Percentiles rank a stretch among this genome's conserved stretches.
phyloP scores from a whole-genome alignment of 1,140 invertebrate species.

The Drosophila elegans region DNA sequence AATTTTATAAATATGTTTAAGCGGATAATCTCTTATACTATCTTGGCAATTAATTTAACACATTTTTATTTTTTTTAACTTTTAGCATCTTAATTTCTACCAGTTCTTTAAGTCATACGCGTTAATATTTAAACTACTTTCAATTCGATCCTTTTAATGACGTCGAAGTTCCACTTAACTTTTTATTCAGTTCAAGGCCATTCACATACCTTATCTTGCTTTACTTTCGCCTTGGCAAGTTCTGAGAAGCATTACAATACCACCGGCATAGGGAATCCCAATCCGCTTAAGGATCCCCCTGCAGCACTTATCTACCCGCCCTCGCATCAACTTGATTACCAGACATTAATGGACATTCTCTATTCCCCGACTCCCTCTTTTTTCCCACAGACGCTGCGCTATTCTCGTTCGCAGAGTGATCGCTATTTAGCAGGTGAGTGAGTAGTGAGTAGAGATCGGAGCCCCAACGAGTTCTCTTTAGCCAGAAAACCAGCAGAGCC shows the following conservation, averaged over 20 bases:
- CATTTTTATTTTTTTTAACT: too few relatives aligned
- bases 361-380: constrained; percentile 13
- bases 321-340: constrained; percentile 56
- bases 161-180: not conserved
- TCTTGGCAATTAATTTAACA: too few relatives aligned
- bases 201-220: constrained; percentile 1
- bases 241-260: constrained; percentile 11
- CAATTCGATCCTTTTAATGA: not conserved
- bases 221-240: constrained; percentile 8
- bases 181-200: constrained; percentile 4
- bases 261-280: not conserved
- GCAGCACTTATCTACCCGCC: constrained; percentile 19
- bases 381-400: constrained; percentile 75
- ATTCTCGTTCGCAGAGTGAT: constrained; percentile 86
- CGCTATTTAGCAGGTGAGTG: constrained; percentile 86
- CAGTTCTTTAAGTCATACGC: too few relatives aligned
- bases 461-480: constrained; percentile 59
- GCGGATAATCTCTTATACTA: too few relatives aligned
- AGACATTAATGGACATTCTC: constrained; percentile 61
- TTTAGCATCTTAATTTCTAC: too few relatives aligned
- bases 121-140: too few relatives aligned
- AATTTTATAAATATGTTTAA: too few relatives aligned
- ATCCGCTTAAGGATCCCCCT: constrained; percentile 26
- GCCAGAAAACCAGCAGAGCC: constrained; percentile 26
- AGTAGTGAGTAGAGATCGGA: constrained; percentile 47